Evolutionary conservation across 2,113 vertebrate species (phyloP), one percentile per base, ranked within the genome.

Genomic region (Oncorhynchus gorbuscha): DNA sequence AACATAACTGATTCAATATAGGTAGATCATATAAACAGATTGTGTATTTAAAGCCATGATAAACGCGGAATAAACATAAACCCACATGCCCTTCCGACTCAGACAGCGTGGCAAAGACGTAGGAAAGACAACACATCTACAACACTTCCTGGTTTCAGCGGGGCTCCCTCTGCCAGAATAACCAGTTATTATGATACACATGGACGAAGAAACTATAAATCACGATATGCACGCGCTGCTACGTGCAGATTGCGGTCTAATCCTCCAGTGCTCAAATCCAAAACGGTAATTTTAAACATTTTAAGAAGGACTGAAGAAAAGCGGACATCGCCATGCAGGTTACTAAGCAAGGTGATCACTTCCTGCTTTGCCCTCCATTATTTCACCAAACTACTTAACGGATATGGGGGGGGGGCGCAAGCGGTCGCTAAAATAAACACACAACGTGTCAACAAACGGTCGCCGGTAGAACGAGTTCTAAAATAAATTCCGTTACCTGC

Each of bases 81-180:
- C 75, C 84, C 84, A 90, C 86, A 93, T 94, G 91, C 86, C 94
- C 93, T 93, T 94, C 87, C 91, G 74, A 92, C 89, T 89, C 90
- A 93, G 95, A 94, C 95, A 94, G 96, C 96, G 96, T 96, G 95
- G 95, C 95, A 95, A 84, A 94, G 91, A 94, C 93, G 93, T 87
- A 90, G 92, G 90, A 92, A 85, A 91, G 89, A 93, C 90, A 92
- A 92, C 92, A 92, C 92, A 92, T 85, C 91, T 79, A 84, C 24
- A 81, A 79, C 95, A 96, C 95, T 97, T 97, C 95, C 97, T 96
- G 96, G 95, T 97, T 96, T 83, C 88, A 79, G 88, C 88, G 79
- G 12, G 51, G 89, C 89, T 75, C 77, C 79, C 82, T 87, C 5
- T 62, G n/a, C 2, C 59, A 7, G 59, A 24, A 77, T 76, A 86